Percentiles rank a stretch among this genome's conserved stretches.
These are phyloP conservation scores for Eupithecia inturbata DNA, from an alignment of 2,888 invertebrate genomes.

Conservation along the genomic window DNA sequence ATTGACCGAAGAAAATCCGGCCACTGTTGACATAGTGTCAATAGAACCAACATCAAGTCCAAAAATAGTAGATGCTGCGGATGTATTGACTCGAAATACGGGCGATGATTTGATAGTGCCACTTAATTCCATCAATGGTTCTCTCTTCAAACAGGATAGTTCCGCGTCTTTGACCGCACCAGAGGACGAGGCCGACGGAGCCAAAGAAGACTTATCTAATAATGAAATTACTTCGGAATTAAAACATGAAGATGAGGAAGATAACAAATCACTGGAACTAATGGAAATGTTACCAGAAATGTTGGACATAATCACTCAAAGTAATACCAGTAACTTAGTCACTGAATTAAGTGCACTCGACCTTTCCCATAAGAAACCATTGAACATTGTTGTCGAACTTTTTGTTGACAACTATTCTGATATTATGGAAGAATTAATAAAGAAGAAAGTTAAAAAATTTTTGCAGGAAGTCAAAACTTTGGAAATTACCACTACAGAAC, in stretches of 20 bases:
- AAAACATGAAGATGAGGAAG: constrained; percentile 66
- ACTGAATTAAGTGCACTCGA: not conserved
- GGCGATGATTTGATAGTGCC: not conserved
- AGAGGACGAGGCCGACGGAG: constrained; percentile 90
- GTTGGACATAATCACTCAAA: constrained; percentile 92
- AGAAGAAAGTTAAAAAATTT: constrained; percentile 93
- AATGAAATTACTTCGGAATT: constrained; percentile 74
- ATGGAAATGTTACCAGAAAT: constrained; percentile 93
- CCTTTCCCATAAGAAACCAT: constrained; percentile 73
- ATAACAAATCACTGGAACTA: constrained; percentile 84
- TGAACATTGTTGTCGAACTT: constrained; percentile 8
- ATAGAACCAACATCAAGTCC: not conserved
- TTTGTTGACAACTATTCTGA: constrained; percentile 5
- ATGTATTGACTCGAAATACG: not conserved
- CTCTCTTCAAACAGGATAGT: constrained; percentile 83
- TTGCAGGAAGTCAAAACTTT: constrained; percentile 90
- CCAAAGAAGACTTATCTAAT: constrained; percentile 81
- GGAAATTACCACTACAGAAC: constrained; percentile 90
- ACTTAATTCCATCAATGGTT: constrained; percentile 62
- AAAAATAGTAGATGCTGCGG: not conserved
- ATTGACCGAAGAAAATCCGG: not conserved
- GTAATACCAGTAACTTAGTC: not conserved
- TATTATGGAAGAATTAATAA: not conserved
- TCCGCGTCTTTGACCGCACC: constrained; percentile 87
- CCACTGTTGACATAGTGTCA: not conserved